Conservation (phyloP, 2,888 invertebrate species). For the Dinocampus coccinellae region DNA sequence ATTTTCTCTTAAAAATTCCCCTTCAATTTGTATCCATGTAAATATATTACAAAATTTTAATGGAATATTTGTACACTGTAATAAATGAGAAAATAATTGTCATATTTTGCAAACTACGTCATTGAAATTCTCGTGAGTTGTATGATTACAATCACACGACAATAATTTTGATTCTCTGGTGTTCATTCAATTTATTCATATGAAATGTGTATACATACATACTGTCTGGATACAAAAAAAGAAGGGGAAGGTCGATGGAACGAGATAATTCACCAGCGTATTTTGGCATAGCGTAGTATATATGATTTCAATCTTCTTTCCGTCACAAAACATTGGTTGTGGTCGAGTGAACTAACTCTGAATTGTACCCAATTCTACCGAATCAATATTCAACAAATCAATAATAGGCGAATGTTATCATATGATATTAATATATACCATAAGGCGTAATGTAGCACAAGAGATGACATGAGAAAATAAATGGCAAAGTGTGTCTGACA, state of each 20-base stretch:
- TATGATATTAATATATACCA: background rate
- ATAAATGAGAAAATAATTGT: background rate
- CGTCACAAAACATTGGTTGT: constrained; percentile 19
- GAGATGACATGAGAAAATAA: constrained; percentile 17
- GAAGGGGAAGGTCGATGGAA: constrained; percentile 13
- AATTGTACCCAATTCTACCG: background rate
- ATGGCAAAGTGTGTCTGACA: background rate
- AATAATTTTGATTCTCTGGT: background rate
- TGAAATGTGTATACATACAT: background rate
- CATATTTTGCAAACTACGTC: background rate
- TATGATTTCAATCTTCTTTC: constrained; percentile 27
- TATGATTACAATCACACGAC: constrained; percentile 10
- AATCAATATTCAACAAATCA: constrained; percentile 47
- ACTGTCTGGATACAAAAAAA: background rate
- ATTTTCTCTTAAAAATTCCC: no score
- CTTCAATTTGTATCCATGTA: no score
- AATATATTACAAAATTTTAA: background rate
- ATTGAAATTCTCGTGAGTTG: background rate
- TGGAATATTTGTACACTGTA: background rate
- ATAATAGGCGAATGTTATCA: constrained; percentile 49
- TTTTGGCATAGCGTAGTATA: constrained; percentile 13
- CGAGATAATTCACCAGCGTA: constrained; percentile 11
- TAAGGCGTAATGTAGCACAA: constrained; percentile 3
- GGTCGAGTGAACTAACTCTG: constrained; percentile 10
- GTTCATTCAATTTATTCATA: background rate